Evolutionary conservation across 2,113 vertebrate genomes (phyloP).

Genomic region (Passer domesticus): DNA sequence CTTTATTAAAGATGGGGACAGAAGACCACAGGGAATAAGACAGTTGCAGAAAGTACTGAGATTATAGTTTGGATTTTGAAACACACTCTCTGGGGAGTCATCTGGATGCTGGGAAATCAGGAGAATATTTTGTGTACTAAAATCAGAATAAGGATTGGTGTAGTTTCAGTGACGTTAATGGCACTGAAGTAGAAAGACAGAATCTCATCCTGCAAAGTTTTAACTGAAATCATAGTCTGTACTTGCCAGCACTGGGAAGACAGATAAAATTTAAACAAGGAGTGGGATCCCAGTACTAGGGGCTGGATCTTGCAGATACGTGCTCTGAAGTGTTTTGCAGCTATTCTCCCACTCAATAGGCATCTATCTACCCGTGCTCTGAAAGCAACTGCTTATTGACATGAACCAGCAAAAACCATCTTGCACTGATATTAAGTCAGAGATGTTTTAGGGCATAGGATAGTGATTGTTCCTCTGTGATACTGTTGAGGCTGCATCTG

Average conservation of each 20-base stretch:
- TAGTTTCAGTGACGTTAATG: not conserved
- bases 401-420: not conserved
- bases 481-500: not conserved
- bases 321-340: not conserved
- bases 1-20: not conserved
- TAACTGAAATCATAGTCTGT: not conserved
- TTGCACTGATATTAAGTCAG: not conserved
- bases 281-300: not conserved
- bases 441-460: not conserved
- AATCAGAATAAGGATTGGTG: not conserved
- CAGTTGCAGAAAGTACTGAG: not conserved
- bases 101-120: not conserved
- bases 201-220: not conserved
- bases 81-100: not conserved
- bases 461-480: not conserved
- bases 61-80: not conserved
- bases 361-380: not conserved
- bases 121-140: not conserved
- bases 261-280: not conserved
- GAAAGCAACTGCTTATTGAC: not conserved
- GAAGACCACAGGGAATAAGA: not conserved
- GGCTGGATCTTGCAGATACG: not conserved
- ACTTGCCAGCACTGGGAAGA: not conserved
- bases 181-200: not conserved
- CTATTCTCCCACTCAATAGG: not conserved